phyloP scores from a whole-genome alignment of 2,113 vertebrate species.

The Cebus imitator region DNA sequence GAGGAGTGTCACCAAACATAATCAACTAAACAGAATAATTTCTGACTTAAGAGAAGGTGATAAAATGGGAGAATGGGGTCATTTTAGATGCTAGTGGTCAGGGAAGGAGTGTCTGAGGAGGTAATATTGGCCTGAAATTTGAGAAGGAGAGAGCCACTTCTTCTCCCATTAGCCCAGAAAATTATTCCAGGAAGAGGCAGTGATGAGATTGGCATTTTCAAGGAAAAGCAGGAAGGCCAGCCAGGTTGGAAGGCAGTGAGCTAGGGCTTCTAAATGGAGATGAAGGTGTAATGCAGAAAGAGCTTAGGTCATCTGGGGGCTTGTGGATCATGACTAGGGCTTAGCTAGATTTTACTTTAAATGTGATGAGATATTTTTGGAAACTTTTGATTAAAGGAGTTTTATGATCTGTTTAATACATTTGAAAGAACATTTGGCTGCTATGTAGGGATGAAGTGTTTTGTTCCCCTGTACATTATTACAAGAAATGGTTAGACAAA shows the following conservation, averaged over 20 bases:
- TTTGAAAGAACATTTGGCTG: background rate
- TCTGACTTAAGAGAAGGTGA: background rate
- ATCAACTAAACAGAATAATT: background rate
- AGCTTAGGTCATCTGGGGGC: background rate
- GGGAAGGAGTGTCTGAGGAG: background rate
- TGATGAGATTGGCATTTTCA: background rate
- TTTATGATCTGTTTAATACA: background rate
- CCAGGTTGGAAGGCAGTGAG: background rate
- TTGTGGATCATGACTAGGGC: background rate
- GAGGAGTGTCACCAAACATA: background rate
- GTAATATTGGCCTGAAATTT: background rate
- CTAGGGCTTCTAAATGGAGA: background rate
- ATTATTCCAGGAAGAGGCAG: background rate
- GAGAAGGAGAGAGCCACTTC: background rate
- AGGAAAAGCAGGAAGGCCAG: background rate
- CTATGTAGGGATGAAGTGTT: background rate
- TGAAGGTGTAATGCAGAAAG: background rate
- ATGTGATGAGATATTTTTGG: constrained; percentile 2
- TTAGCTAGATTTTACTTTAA: background rate
- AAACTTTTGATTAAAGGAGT: constrained; percentile 4
- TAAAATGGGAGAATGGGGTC: background rate
- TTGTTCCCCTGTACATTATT: background rate
- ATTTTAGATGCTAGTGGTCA: background rate
- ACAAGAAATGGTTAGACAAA: background rate
- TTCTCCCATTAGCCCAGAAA: background rate